A percentile compares a stretch with the other conserved stretches of the same genome.
Evolutionary conservation across 2,797 vertebrate species (phyloP).

Genomic region (Spinus pinus): DNA sequence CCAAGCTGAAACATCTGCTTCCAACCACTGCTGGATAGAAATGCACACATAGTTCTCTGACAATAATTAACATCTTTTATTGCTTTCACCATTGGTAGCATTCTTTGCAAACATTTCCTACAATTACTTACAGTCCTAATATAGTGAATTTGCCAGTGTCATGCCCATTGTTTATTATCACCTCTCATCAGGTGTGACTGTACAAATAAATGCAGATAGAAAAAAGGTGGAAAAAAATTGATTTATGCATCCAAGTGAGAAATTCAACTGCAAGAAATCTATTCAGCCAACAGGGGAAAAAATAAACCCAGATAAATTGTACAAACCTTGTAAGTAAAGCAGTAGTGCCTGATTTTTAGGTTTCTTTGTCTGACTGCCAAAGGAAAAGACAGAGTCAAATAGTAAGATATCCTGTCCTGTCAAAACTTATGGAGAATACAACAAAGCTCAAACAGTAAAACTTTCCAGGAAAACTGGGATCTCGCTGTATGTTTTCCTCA

Average conservation of each 20-base stretch:
- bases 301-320: neutral
- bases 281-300: neutral
- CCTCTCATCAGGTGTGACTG: neutral
- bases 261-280: neutral
- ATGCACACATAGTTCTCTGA: neutral
- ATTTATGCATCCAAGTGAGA: neutral
- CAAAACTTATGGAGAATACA: slow-evolving; percentile 82
- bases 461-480: slow-evolving; percentile 83
- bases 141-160: neutral
- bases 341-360: neutral
- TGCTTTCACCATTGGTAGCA: neutral
- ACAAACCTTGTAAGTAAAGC: neutral
- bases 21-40: neutral
- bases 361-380: neutral
- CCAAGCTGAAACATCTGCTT: neutral
- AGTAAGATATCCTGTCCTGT: neutral
- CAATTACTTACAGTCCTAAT: neutral
- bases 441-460: slow-evolving; percentile 78
- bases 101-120: neutral
- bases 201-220: neutral
- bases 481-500: slow-evolving; percentile 76
- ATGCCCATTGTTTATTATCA: neutral
- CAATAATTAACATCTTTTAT: neutral
- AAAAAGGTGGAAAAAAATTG: neutral
- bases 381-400: neutral